Evolutionary conservation across 2,113 vertebrate species (phyloP), one percentile per base, ranked within the genome.

Genomic region (Ailurus styani): DNA sequence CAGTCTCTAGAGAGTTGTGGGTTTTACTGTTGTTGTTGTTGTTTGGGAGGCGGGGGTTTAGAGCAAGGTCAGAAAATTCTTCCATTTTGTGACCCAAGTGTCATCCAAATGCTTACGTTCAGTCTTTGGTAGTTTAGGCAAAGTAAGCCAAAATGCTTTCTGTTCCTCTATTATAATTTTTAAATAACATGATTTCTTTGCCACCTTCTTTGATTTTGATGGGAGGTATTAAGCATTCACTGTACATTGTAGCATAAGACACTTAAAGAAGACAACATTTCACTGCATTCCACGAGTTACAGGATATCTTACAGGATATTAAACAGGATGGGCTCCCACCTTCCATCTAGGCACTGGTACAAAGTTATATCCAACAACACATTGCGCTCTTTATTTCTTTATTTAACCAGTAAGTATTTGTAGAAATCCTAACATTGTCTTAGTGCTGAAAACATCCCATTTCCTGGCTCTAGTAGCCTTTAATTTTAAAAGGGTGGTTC

Each of bases 91-190:
- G 55, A 96, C 79, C 72, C 54, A 52, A 72, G 27, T 93, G 47
- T 91, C 55, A 75, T n/a, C 45, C 15, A 83, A 93, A 93, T 93
- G 86, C 34, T 90, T 78, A 70, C 18, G 29, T 68, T 93, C 91
- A 37, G 52, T 92, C 21, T 89, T 97, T 57, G 10, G 34, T 68
- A 29, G 90, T 96, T 90, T 93, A 87, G 78, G 37, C 64, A 78
- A 79, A 95, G 79, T 87, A 84, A 92, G 93, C 27, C 62, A 60
- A 83, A 96, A 75, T 91, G 40, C 37, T 81, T 78, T 92, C 31
- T 83, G 27, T 62, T 89, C 60, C 78, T 4, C 79, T 73, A 40
- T 47, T 91, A 40, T 52, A 40, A 91, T 88, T 94, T 79, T 87
- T 89, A 64, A 78, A 45, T 88, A 86, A 81, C 52, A 31, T 85